Base-by-base conservation (phyloP, 2,888 invertebrate genomes). In the Euclidia mi region DNA sequence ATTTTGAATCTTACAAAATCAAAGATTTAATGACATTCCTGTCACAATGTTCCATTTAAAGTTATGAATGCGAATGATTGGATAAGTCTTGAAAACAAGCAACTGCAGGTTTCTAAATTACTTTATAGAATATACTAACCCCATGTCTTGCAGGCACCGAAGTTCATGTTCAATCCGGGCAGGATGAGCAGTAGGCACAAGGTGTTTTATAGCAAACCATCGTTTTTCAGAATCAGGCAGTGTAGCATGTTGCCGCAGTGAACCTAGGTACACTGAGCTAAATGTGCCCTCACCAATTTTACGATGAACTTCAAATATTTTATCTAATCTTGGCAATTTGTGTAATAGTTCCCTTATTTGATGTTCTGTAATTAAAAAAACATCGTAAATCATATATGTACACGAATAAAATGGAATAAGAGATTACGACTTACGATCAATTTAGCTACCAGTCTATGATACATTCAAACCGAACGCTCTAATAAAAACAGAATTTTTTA, bases 271-370 rank as follows among this genome's bases (percentile, higher is more conserved):
- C 17, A 98, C 98, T 0, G 97, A 97, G 84, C 98, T 98, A 81
- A 98, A 98, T 1, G 98, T 98, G 12, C 98, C 98, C 91, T 97
- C 96, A 0, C 97, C 97, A 72, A 97, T 96, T 78, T 97, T 96
- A 32, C 95, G 95, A 82, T 96, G 96, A 29, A 97, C 91, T 66
- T 96, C 91, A 79, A 97, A 97, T 63, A 96, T 92, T 65, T 95
- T 95, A 35, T 95, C 95, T 66, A 97, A 82, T 66, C 95, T 92
- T 20, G 97, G 97, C 57, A 97, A 81, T 65, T 92, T 94, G 11
- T 82, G 76, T 12, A 95, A 66, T 32, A 96, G 81, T 50, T 92
- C 90, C 10, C 72, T 72, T 43, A 95, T 95, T 68, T 94, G 92
- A 37, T 83, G 80, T 65, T 82, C 94, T 94, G 66, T 3, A 85